phyloP scores from a whole-genome alignment of 2,113 vertebrate species.

The Osmerus mordax region DNA sequence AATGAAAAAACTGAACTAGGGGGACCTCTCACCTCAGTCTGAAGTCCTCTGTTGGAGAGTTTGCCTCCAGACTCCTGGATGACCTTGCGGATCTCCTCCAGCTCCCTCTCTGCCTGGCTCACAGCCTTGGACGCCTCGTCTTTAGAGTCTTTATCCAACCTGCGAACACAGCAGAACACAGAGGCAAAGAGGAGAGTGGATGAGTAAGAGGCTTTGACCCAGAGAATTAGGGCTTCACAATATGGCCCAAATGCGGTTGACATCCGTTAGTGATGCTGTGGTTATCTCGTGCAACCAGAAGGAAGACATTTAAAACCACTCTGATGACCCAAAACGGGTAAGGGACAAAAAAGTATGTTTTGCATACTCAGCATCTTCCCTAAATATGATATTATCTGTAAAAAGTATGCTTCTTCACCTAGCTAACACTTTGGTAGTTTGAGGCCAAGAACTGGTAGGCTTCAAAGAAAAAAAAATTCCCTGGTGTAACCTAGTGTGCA shows the following conservation, averaged over 20 bases:
- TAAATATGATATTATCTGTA: too few relatives aligned
- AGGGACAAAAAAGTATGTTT: too few relatives aligned
- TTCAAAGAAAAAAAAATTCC: neutral
- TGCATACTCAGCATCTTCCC: too few relatives aligned
- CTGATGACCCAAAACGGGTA: neutral
- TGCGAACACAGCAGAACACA: constrained; percentile 54
- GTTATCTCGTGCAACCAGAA: too few relatives aligned
- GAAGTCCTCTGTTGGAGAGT: constrained; percentile 80
- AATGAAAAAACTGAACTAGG: too few relatives aligned
- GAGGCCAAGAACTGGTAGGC: neutral
- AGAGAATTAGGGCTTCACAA: constrained; percentile 19
- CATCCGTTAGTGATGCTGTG: neutral
- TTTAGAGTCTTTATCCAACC: constrained; percentile 85
- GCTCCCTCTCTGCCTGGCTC: constrained; percentile 77
- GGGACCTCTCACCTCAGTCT: constrained; percentile 77
- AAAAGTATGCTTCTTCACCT: too few relatives aligned
- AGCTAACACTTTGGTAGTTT: neutral
- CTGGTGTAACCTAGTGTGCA: constrained; percentile 5
- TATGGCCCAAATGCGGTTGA: neutral
- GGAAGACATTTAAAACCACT: neutral
- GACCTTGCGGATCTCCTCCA: constrained; percentile 87
- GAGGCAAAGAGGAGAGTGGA: constrained; percentile 15
- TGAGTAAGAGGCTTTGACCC: constrained; percentile 27
- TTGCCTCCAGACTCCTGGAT: constrained; percentile 89
- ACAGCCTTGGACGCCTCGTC: constrained; percentile 80